phyloP scores from a whole-genome alignment of 2,797 vertebrate species.

The Discoglossus pictus region DNA sequence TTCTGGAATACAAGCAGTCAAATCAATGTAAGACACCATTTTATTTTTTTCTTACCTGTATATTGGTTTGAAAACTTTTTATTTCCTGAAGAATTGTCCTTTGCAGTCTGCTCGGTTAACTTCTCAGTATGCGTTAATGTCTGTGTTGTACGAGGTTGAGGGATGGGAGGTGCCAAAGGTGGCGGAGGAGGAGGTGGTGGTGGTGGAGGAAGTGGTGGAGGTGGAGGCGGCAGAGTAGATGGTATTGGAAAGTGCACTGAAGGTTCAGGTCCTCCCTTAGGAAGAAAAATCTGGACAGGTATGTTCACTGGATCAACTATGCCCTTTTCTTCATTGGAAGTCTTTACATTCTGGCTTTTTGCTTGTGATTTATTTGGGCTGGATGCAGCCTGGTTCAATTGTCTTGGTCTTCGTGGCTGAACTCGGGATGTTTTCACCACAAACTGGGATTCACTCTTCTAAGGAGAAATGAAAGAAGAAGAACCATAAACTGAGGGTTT shows the following conservation, averaged over 20 bases:
- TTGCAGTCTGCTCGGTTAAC: constrained; percentile 56
- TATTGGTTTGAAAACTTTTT: constrained; percentile 69
- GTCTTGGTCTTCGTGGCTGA: constrained; percentile 52
- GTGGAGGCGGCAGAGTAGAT: accelerated
- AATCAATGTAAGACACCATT: too few relatives aligned
- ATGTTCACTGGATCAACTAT: constrained; percentile 58
- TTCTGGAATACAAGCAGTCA: too few relatives aligned
- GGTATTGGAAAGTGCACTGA: accelerated
- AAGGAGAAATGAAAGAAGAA: constrained; percentile 52
- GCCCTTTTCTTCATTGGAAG: constrained; percentile 27
- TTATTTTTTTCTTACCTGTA: constrained; percentile 85
- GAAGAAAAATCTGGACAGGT: constrained; percentile 69
- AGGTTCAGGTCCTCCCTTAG: constrained; percentile 53
- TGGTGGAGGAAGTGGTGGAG: accelerated
- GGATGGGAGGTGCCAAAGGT: constrained; percentile 15
- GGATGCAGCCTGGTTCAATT: constrained; percentile 38
- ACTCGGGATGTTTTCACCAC: constrained; percentile 70
- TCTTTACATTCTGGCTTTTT: constrained; percentile 39
- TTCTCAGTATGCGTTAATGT: constrained; percentile 53
- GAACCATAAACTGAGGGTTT: too few relatives aligned
- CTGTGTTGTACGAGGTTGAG: constrained; percentile 29
- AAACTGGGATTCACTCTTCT: constrained; percentile 78
- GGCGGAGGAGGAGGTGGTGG: constrained; percentile 22
- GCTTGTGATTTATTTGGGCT: constrained; percentile 47
- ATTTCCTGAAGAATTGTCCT: constrained; percentile 35